These are phyloP conservation scores for Harpagifer antarcticus DNA, from an alignment of 2,797 vertebrate species.

Conservation along the genomic window DNA sequence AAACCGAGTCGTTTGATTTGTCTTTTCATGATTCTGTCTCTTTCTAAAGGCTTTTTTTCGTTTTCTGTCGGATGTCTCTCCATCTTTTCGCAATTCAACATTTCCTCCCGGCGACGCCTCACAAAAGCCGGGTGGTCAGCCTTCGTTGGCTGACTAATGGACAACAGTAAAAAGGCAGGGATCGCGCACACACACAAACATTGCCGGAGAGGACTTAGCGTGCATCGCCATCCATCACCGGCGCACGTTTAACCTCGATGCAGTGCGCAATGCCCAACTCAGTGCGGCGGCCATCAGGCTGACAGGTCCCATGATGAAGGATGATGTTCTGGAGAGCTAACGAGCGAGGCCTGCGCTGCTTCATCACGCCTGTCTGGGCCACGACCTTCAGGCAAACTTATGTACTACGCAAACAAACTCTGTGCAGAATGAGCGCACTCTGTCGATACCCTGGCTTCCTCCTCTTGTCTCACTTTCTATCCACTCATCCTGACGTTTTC, in stretches of 20 bases:
- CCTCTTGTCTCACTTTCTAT: slow-evolving; percentile 1
- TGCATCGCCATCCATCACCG: slow-evolving; percentile 72
- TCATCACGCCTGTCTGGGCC: slow-evolving; percentile 61
- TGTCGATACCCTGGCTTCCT: neutral
- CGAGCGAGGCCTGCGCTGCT: slow-evolving; percentile 49
- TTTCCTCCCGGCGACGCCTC: slow-evolving; percentile 59
- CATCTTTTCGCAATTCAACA: slow-evolving; percentile 54
- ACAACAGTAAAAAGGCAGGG: slow-evolving; percentile 60
- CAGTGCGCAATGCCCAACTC: slow-evolving; percentile 44
- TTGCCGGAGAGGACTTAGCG: slow-evolving; percentile 28
- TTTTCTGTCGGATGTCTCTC: slow-evolving; percentile 51
- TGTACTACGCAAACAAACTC: slow-evolving; percentile 33
- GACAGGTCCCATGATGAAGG: slow-evolving; percentile 74
- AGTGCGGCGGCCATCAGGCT: slow-evolving; percentile 61
- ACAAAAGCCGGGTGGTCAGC: slow-evolving; percentile 67
- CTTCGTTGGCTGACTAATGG: slow-evolving; percentile 81
- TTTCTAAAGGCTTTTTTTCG: slow-evolving; percentile 45
- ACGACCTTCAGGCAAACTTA: slow-evolving; percentile 69
- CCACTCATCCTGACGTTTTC: slow-evolving; percentile 27
- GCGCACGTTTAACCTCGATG: slow-evolving; percentile 62
- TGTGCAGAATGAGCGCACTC: neutral
- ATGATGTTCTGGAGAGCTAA: slow-evolving; percentile 69
- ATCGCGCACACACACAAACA: slow-evolving; percentile 29
- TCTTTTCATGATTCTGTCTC: slow-evolving; percentile 47
- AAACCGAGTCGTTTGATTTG: slow-evolving; percentile 45